Evolutionary conservation across 2,113 vertebrate species (phyloP), one percentile per base, ranked within the genome.

Genomic region (Megaceryle torquata): DNA sequence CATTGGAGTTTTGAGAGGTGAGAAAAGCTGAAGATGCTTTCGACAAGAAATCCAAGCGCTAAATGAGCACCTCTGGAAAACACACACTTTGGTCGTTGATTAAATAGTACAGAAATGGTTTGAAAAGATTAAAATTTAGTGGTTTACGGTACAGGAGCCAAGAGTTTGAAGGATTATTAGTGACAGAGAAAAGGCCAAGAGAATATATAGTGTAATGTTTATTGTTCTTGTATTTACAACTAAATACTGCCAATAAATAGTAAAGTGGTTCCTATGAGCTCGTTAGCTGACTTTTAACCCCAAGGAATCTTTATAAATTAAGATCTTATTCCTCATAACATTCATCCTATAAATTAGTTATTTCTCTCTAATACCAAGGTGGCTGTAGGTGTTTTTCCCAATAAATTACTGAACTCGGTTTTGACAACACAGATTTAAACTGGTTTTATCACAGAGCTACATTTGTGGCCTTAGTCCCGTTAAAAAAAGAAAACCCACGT

Each of bases 341-440:
- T 5, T 65, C 5, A 13, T 29, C 14, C 20, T 46, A 15, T 13
- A 25, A n/a, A 9, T 50, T 0, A 15, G 43, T 0, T 26, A 6
- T n/a, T 83, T 82, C 26, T 10, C 0, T 56, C 48, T 4, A 3
- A 39, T 6, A 33, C 1, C 61, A 2, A 59, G 37, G 48, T 5
- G 24, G 9, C 75, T 5, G 18, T 1, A 4, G 15, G 31, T 14
- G 48, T 16, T 59, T 79, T n/a, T n/a, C 44, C 53, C 2, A 15
- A 1, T 6, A 63, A 13, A 44, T 22, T 10, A 64, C 25, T 35
- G 21, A 70, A 31, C 57, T 80, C 4, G 0, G 35, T 41, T 59
- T 76, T 50, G 44, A 28, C 35, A 35, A 35, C 33, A 68, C 29
- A 24, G 39, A 68, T 61, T 35, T 31, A 24, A 61, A 67, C 53